Evolutionary conservation across 1,140 invertebrate species (phyloP).

Genomic region (Lamellibrachia luymesi): DNA sequence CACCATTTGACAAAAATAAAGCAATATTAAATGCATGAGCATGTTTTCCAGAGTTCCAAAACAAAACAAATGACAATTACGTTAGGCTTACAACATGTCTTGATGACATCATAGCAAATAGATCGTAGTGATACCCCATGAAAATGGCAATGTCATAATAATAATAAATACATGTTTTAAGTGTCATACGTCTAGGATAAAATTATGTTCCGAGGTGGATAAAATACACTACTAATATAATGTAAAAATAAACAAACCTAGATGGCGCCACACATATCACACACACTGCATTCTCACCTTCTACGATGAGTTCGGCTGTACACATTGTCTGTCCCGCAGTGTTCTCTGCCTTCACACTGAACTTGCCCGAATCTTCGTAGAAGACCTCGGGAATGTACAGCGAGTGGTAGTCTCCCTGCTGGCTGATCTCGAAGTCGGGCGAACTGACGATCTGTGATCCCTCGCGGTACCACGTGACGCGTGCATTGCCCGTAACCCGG

Average conservation of each 20-base stretch:
- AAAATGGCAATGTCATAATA: neutral
- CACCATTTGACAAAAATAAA: neutral
- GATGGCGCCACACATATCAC: neutral
- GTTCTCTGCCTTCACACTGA: conserved; percentile 60
- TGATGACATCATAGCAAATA: neutral
- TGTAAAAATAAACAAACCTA: neutral
- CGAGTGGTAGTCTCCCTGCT: conserved; percentile 52
- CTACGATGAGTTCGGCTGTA: conserved; percentile 50
- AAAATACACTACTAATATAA: too few species aligned
- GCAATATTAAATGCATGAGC: too few species aligned
- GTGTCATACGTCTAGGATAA: too few species aligned
- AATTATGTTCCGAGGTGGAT: too few species aligned
- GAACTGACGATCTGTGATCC: conserved; percentile 51
- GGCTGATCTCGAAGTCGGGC: conserved; percentile 56
- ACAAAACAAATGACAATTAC: neutral
- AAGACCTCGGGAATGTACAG: conserved; percentile 56
- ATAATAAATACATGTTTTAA: too few species aligned
- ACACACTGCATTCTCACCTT: conserved; percentile 39
- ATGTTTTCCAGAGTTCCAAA: neutral
- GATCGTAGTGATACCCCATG: neutral
- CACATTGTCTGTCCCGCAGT: conserved; percentile 50
- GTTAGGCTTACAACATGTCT: neutral
- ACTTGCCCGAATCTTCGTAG: conserved; percentile 65
- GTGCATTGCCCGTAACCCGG: conserved; percentile 56
- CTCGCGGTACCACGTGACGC: conserved; percentile 60